These are phyloP conservation scores for Chaetogeoica ovagalla DNA, from an alignment of 2,888 invertebrate species.

Conservation along the genomic window DNA sequence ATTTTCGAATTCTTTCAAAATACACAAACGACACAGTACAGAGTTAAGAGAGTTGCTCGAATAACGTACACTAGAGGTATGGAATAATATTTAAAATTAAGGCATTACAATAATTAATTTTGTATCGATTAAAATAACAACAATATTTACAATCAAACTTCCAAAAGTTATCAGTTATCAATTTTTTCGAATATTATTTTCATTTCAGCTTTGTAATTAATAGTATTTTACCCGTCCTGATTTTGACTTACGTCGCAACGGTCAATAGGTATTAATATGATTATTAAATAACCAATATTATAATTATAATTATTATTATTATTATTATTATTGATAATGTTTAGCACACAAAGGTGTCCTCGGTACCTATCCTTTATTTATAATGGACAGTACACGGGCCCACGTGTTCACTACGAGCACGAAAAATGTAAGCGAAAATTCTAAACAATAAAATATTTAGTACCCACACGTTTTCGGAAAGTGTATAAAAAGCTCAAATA, in stretches of 20 bases:
- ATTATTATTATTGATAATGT: conserved; percentile 25
- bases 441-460: conserved; percentile 44
- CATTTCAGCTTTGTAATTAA: background rate
- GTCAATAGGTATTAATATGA: background rate
- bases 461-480: conserved; percentile 23
- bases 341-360: conserved; percentile 21
- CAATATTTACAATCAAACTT: no score
- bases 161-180: background rate
- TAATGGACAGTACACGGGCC: background rate
- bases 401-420: conserved; percentile 40
- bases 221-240: background rate
- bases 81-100: background rate
- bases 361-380: background rate
- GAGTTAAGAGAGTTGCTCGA: background rate
- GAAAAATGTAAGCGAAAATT: conserved; percentile 49
- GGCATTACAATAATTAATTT: background rate
- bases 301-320: conserved; percentile 2
- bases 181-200: background rate
- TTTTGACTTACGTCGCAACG: background rate
- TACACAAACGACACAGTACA: background rate
- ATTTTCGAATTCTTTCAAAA: conserved; percentile 21
- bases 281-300: background rate
- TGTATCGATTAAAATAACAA: background rate
- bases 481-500: conserved; percentile 1
- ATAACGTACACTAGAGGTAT: background rate